Evolutionary conservation across 2,797 vertebrate species (phyloP).

Genomic region (Acridotheres tristis): DNA sequence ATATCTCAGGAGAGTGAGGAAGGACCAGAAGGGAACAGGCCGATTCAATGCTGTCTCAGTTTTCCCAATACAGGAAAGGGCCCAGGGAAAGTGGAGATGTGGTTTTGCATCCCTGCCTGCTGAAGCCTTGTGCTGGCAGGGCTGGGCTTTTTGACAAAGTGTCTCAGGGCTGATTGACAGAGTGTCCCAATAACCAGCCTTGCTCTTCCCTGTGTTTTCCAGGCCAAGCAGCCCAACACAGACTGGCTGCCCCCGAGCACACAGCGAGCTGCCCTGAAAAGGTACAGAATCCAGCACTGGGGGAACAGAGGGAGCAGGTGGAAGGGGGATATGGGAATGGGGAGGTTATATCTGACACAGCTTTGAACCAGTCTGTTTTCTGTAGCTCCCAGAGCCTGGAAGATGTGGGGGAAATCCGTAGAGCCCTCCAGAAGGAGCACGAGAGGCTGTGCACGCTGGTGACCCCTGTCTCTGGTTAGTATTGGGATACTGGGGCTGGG

Average conservation of each 20-base stretch:
- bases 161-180: neutral
- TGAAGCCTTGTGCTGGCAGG: neutral
- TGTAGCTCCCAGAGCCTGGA: slow-evolving; percentile 75
- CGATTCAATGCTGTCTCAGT: neutral
- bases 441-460: slow-evolving; percentile 73
- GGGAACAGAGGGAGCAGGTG: neutral
- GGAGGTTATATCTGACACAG: fast-evolving
- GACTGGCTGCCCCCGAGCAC: slow-evolving; percentile 86
- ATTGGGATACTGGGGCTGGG: slow-evolving; percentile 39
- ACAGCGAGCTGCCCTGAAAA: slow-evolving; percentile 86
- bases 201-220: slow-evolving; percentile 46
- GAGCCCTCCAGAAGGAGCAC: slow-evolving; percentile 68
- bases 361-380: neutral
- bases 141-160: neutral
- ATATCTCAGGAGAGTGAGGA: neutral
- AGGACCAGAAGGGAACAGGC: neutral
- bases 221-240: slow-evolving; percentile 90
- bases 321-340: neutral
- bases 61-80: neutral
- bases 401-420: slow-evolving; percentile 64
- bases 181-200: neutral
- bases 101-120: neutral
- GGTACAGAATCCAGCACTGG: slow-evolving; percentile 62
- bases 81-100: neutral
- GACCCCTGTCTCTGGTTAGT: slow-evolving; percentile 86